Conservation (phyloP, 1,140 invertebrate genomes). For the Zaprionus kolodkinae region DNA sequence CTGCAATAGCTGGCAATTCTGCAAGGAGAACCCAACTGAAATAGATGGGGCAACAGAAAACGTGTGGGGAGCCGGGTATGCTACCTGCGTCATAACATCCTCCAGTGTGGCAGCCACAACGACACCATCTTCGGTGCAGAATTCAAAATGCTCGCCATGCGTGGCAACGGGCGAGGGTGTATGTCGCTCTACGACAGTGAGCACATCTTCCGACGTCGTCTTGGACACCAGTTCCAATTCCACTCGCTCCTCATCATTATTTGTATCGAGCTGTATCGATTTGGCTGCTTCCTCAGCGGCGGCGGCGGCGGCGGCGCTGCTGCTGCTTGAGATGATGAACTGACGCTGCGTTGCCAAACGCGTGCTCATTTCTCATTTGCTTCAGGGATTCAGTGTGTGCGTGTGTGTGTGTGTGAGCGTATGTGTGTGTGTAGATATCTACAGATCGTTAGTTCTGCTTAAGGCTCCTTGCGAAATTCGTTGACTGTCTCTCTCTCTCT, state of each 20-base stretch:
- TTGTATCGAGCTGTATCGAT: conserved; percentile 40
- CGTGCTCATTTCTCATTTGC: conserved; percentile 80
- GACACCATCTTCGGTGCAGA: conserved; percentile 72
- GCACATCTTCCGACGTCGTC: conserved; percentile 24
- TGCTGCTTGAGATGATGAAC: conserved; percentile 74
- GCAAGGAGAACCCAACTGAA: conserved; percentile 29
- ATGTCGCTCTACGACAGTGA: conserved; percentile 55
- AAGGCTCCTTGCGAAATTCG: conserved; percentile 59
- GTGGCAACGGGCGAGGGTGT: conserved; percentile 20
- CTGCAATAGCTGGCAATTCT: conserved; percentile 72
- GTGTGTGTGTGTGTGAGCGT: not conserved
- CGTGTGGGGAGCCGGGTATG: not conserved
- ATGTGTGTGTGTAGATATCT: conserved; percentile 13
- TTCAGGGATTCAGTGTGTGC: conserved; percentile 9
- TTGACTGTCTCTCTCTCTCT: conserved; percentile 31
- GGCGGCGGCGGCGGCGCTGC: conserved; percentile 24
- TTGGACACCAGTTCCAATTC: conserved; percentile 35
- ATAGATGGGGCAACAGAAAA: conserved; percentile 6
- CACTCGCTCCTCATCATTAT: conserved; percentile 55
- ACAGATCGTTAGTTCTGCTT: conserved; percentile 21
- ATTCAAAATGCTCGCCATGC: conserved; percentile 62
- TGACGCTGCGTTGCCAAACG: conserved; percentile 77
- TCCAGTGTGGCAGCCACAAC: conserved; percentile 76
- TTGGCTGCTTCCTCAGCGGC: conserved; percentile 49
- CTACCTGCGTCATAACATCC: conserved; percentile 79